These are phyloP conservation scores for Polyommatus iphigenia DNA, from an alignment of 2,888 invertebrate species.

Conservation along the genomic window DNA sequence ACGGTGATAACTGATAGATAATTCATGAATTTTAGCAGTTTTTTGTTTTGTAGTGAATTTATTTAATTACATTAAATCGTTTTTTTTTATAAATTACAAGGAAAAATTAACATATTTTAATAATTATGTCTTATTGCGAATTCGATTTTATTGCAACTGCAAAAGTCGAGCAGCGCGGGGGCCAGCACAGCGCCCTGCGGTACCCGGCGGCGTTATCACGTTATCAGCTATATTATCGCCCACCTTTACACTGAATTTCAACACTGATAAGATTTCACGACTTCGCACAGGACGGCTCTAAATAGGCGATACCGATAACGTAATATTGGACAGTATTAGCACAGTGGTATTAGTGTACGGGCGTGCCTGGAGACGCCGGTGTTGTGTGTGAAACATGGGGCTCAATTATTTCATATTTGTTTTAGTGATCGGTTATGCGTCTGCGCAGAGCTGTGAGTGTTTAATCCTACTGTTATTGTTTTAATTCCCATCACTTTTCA, in stretches of 20 bases:
- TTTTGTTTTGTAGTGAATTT: background rate
- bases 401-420: constrained; percentile 48
- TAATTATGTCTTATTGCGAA: background rate
- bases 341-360: constrained; percentile 47
- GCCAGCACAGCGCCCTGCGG: constrained; percentile 36
- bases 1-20: background rate
- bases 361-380: constrained; percentile 37
- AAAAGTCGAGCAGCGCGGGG: constrained; percentile 30
- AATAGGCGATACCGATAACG: constrained; percentile 48
- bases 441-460: constrained; percentile 58
- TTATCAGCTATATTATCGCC: constrained; percentile 52
- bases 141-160: background rate
- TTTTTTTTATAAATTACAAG: background rate
- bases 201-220: constrained; percentile 38
- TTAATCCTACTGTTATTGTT: background rate
- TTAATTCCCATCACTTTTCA: background rate
- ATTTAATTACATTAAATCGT: background rate
- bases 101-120: background rate
- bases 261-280: constrained; percentile 61
- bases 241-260: constrained; percentile 71
- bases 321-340: constrained; percentile 52
- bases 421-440: constrained; percentile 48
- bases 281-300: constrained; percentile 50
- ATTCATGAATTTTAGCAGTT: background rate
- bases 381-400: constrained; percentile 53